phyloP scores from a whole-genome alignment of 2,113 vertebrate genomes.

The Galeopterus variegatus region DNA sequence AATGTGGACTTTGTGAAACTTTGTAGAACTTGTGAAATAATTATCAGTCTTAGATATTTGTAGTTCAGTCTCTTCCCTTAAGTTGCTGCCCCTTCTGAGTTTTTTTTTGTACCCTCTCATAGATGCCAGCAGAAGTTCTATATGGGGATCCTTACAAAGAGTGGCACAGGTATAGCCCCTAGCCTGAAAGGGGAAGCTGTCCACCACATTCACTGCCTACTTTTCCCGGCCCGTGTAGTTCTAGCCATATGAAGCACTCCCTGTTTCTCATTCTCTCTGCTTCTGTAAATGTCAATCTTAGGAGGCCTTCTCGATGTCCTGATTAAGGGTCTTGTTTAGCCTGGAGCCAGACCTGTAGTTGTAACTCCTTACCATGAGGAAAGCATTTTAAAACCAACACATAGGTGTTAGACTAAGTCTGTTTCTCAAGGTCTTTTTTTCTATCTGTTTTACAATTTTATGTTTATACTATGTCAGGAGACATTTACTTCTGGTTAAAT shows the following conservation, averaged over 20 bases:
- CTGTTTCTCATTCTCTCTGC: neutral
- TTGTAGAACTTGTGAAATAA: neutral
- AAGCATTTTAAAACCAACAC: constrained; percentile 71
- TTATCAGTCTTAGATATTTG: neutral
- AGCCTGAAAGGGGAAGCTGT: neutral
- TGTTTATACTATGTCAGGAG: constrained; percentile 57
- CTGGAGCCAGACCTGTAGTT: neutral
- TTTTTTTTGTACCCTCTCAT: neutral
- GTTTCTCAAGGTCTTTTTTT: constrained; percentile 33
- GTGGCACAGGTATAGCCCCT: neutral
- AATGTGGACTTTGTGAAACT: neutral
- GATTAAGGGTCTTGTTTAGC: constrained; percentile 7
- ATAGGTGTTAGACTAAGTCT: neutral
- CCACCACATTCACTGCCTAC: neutral
- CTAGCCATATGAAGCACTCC: neutral
- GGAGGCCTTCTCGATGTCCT: constrained; percentile 29
- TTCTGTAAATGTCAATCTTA: constrained; percentile 41
- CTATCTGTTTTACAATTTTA: constrained; percentile 48
- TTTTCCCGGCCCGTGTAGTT: neutral
- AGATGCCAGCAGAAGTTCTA: neutral
- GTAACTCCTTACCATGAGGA: neutral
- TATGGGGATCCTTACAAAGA: rapidly evolving
- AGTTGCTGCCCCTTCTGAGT: neutral
- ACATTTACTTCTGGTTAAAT: constrained; percentile 47
- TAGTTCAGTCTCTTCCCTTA: neutral